These are phyloP conservation scores for Amphiprion ocellaris DNA, from an alignment of 2,113 vertebrate species.

Conservation along the genomic window DNA sequence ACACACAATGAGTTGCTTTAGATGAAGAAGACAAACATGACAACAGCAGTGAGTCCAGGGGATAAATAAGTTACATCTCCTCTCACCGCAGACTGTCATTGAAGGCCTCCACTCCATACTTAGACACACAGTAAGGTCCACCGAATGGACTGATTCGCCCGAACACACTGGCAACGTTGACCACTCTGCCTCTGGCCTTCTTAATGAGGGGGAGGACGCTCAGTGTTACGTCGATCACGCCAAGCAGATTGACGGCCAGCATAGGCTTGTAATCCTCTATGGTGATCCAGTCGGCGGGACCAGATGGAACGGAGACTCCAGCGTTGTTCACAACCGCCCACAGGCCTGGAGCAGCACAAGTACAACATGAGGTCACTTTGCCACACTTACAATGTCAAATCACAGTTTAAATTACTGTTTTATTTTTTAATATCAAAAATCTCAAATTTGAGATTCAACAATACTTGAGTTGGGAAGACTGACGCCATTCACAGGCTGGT, in stretches of 20 bases:
- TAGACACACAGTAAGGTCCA: constrained; percentile 86
- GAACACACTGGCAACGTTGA: constrained; percentile 86
- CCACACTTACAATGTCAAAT: no score
- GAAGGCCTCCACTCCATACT: constrained; percentile 88
- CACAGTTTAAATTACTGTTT: no score
- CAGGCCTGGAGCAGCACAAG: constrained; percentile 79
- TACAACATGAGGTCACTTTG: constrained; percentile 48
- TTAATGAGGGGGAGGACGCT: constrained; percentile 88
- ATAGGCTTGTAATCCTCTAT: constrained; percentile 85
- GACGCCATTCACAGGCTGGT: no score
- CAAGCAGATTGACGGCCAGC: constrained; percentile 84
- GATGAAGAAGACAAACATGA: not conserved
- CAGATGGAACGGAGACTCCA: constrained; percentile 79
- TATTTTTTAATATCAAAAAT: no score
- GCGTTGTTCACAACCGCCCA: constrained; percentile 89
- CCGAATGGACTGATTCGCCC: constrained; percentile 82
- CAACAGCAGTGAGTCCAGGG: not conserved
- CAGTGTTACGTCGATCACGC: constrained; percentile 86
- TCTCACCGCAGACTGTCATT: constrained; percentile 86
- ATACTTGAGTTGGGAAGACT: no score
- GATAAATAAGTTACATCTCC: constrained; percentile 55
- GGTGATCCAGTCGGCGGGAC: constrained; percentile 84
- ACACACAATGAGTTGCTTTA: constrained; percentile 17
- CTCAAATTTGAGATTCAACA: no score
- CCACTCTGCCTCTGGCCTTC: constrained; percentile 84